Evolutionary conservation across 2,888 invertebrate species (phyloP).

Genomic region (Sinelater perroti): DNA sequence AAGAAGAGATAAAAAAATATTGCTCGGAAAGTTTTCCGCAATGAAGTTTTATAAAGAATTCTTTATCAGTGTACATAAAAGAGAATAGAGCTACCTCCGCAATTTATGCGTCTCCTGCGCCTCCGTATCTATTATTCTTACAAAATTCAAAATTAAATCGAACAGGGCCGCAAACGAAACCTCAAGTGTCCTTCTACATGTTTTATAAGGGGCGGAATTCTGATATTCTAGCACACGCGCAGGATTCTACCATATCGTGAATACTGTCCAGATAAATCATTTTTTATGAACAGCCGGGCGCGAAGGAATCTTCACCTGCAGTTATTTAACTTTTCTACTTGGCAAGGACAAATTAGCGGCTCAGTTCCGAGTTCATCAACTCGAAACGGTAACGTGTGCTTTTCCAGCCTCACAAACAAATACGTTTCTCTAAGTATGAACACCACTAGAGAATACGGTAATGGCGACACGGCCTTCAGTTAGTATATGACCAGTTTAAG

Average conservation of each 20-base stretch:
- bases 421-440: conserved; percentile 17
- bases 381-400: too few relatives aligned
- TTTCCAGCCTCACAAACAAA: background rate
- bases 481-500: conserved; percentile 43
- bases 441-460: conserved; percentile 22
- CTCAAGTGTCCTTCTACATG: conserved; percentile 31
- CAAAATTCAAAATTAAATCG: conserved; percentile 39
- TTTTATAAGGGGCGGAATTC: conserved; percentile 28
- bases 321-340: too few relatives aligned
- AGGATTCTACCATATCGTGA: background rate
- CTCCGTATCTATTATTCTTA: conserved; percentile 36
- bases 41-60: conserved; percentile 17
- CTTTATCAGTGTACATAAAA: conserved; percentile 43
- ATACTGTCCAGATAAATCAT: too few relatives aligned
- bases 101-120: conserved; percentile 34
- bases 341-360: too few relatives aligned
- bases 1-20: too few relatives aligned
- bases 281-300: too few relatives aligned
- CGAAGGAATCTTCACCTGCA: too few relatives aligned
- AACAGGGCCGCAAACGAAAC: conserved; percentile 30
- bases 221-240: conserved; percentile 18
- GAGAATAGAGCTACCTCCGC: conserved; percentile 25
- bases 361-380: too few relatives aligned
- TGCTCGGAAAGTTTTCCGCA: too few relatives aligned
- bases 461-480: conserved; percentile 28